These are phyloP conservation scores for Meles meles DNA, from an alignment of 2,113 vertebrate species.

Conservation along the genomic window DNA sequence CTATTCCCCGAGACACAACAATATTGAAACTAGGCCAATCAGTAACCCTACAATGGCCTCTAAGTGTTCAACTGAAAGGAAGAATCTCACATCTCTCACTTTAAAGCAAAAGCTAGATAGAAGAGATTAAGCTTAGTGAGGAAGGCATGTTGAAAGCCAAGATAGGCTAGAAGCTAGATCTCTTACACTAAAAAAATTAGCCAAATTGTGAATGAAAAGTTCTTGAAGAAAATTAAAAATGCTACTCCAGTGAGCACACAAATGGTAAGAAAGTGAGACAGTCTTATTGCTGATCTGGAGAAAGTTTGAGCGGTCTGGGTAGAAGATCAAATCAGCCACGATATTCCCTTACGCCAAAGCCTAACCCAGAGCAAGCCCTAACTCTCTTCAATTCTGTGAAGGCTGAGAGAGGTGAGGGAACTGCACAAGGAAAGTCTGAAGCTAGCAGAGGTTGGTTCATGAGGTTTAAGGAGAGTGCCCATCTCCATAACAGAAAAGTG, in stretches of 20 bases:
- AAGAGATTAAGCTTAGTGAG: background rate
- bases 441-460: background rate
- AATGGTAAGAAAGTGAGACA: background rate
- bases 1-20: background rate
- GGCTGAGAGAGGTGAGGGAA: background rate
- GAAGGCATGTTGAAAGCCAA: background rate
- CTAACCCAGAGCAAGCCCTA: background rate
- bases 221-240: background rate
- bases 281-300: background rate
- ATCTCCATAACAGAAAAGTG: background rate
- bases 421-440: background rate
- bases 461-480: background rate
- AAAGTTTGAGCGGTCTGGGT: background rate
- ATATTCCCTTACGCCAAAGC: background rate
- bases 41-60: background rate
- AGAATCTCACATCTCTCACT: background rate
- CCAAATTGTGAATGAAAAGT: background rate
- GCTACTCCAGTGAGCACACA: background rate
- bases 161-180: background rate
- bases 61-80: background rate
- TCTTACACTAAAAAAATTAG: background rate
- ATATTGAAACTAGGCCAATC: background rate
- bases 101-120: background rate
- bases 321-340: background rate
- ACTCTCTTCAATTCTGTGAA: background rate